Base-by-base conservation (phyloP, 1,140 invertebrate species). In the Drosophila sturtevanti region DNA sequence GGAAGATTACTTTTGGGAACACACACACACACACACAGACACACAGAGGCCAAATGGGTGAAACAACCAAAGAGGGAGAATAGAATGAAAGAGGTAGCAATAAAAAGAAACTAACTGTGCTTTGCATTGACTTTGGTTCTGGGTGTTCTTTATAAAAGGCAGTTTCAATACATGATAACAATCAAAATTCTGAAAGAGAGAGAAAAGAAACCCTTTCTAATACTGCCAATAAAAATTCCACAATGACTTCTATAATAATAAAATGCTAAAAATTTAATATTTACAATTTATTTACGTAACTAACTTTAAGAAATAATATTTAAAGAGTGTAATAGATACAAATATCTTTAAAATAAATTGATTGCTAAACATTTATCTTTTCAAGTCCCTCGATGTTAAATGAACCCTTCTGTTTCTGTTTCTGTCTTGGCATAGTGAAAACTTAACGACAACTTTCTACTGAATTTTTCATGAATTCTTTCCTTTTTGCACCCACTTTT, bases 1-100 rank as follows among this genome's bases (percentile, higher is more conserved):
- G 70, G 67, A 73, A 81, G 79, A 75, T 78, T 81, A 87, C 68
- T 77, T 80, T 76, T 63, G 80, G 80, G 52, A 48, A 71, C 68
- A 65, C 27, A 12, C 24, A 31, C 16, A 24, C 21, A n/a, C 14
- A 10, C n/a, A 9, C 14, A 56, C 22, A 18, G 38, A n/a, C 51
- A 68, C 22, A 24, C 52, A n/a, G 6, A 14, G 9, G 10, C 2
- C 27, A 31, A 4, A 21, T 12, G 3, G 14, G 54, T 9, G 37
- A 38, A 16, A 24, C 14, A 35, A 10, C 16, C 24, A 35, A 22
- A 65, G 12, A 5, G 12, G 22, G 70, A 37, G 38, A 44, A 74
- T 27, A 27, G 52, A 70, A 48, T 35, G 52, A 71, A 74, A 74
- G 71, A 74, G 72, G 72, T 37, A 54, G 66, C 35, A 73, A 73